Evolutionary conservation across 2,888 invertebrate species (phyloP), one percentile per base, ranked within the genome.

Genomic region (Tribolium freemani): DNA sequence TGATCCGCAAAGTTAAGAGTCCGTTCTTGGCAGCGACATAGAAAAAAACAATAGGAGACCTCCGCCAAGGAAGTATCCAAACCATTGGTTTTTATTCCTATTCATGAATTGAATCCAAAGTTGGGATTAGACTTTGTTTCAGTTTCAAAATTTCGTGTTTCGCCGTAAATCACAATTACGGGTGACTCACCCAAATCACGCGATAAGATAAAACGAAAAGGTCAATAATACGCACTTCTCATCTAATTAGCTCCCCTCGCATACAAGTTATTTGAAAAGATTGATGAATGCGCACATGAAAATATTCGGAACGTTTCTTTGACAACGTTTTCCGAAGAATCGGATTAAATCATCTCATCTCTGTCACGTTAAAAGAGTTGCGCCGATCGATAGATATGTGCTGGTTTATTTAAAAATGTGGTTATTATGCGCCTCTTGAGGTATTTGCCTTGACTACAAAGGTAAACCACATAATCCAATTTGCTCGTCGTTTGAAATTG

Each of bases 41-140:
- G 75, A 82, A 83, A 82, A 64, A 82, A 83, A 81, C 81, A 82
- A 83, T 81, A 78, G 82, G 45, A 74, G 77, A 78, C 77, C n/a
- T 76, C 75, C 73, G 78, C 80, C 79, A 79, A 80, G 79, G 80
- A 83, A 81, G 79, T 83, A 84, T 84, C 79, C 85, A 79, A 84
- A 80, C 84, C 85, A 84, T 85, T 85, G 84, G 83, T 80, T 85
- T 85, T 85, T 84, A 85, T 84, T 84, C 82, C 82, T 81, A 82
- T 83, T 84, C 84, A 83, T 82, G 84, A 84, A 84, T 83, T 82
- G 83, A 81, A 84, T 84, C 81, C 78, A 75, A 78, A 80, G 75
- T 75, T 78, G 51, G n/a, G 78, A 81, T 80, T 77, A 75, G 78
- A 3, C 1, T 3, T 26, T 26, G 26, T 26, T 26, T 26, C 26